These are phyloP conservation scores for Embiotoca jacksoni DNA, from an alignment of 2,113 vertebrate genomes.

Conservation along the genomic window DNA sequence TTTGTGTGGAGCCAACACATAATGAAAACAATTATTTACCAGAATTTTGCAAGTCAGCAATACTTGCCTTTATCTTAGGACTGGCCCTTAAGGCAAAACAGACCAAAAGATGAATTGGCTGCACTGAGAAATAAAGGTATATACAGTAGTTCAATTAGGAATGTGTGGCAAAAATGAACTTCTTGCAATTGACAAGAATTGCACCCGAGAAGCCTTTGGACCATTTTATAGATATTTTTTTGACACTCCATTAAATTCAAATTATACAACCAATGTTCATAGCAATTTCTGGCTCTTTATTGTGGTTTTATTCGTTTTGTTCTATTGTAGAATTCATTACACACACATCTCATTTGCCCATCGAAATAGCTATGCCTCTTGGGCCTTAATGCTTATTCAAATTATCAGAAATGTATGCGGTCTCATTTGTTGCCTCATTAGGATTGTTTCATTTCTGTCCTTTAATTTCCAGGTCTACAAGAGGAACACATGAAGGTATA, in stretches of 20 bases:
- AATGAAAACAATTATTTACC: conserved; percentile 30
- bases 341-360: conserved; percentile 64
- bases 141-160: conserved; percentile 45
- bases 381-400: conserved; percentile 55
- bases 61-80: conserved; percentile 7
- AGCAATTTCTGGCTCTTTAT: conserved; percentile 55
- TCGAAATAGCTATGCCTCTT: conserved; percentile 58
- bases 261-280: conserved; percentile 66
- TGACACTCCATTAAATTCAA: conserved; percentile 70
- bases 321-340: conserved; percentile 69
- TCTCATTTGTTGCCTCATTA: conserved; percentile 72
- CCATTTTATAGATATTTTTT: conserved; percentile 65
- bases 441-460: conserved; percentile 41
- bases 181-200: conserved; percentile 39
- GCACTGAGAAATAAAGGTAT: conserved; percentile 59
- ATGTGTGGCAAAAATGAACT: conserved; percentile 25
- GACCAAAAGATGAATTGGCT: neutral
- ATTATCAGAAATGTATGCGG: conserved; percentile 62
- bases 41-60: conserved; percentile 10
- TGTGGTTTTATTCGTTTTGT: conserved; percentile 53
- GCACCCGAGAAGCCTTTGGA: conserved; percentile 41
- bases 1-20: conserved; percentile 14
- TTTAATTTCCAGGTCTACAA: conserved; percentile 37
- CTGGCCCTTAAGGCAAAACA: conserved; percentile 21
- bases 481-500: conserved; percentile 21